These are phyloP conservation scores for Dreissena rostriformis DNA, from an alignment of 1,140 invertebrate genomes.

Conservation along the genomic window DNA sequence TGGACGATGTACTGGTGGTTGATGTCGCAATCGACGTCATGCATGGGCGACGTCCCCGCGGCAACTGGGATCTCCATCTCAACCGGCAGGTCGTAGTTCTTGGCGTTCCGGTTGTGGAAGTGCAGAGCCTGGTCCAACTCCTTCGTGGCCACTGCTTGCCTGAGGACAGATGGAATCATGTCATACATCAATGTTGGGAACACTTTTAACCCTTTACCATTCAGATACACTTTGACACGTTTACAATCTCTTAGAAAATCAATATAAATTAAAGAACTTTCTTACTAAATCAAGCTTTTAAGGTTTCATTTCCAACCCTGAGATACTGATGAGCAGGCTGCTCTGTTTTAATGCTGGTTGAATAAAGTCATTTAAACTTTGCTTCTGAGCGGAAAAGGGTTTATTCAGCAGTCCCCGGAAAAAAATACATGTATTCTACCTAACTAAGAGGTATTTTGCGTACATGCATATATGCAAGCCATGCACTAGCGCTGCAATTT, in stretches of 20 bases:
- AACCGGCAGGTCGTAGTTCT: slow-evolving; percentile 32
- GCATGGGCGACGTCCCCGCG: not conserved
- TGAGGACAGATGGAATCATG: not conserved
- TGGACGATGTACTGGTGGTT: slow-evolving; percentile 93
- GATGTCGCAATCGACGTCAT: slow-evolving; percentile 92
- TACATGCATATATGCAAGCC: no score
- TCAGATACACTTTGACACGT: not conserved
- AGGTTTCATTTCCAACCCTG: no score
- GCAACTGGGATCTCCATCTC: slow-evolving; percentile 36
- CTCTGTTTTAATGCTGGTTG: no score
- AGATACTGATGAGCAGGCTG: no score
- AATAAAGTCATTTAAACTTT: not conserved
- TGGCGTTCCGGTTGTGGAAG: slow-evolving; percentile 41
- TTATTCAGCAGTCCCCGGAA: no score
- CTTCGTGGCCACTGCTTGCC: not conserved
- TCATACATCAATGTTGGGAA: not conserved
- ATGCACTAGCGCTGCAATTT: no score
- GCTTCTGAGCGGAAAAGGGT: no score
- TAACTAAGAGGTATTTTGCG: no score
- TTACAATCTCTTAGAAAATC: no score
- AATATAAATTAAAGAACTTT: no score
- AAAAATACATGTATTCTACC: no score
- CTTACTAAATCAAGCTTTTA: no score
- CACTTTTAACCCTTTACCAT: not conserved
- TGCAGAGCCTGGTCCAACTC: not conserved